These are phyloP conservation scores for Trissonchulus latispiculum DNA, from an alignment of 2,888 invertebrate genomes.

Conservation along the genomic window DNA sequence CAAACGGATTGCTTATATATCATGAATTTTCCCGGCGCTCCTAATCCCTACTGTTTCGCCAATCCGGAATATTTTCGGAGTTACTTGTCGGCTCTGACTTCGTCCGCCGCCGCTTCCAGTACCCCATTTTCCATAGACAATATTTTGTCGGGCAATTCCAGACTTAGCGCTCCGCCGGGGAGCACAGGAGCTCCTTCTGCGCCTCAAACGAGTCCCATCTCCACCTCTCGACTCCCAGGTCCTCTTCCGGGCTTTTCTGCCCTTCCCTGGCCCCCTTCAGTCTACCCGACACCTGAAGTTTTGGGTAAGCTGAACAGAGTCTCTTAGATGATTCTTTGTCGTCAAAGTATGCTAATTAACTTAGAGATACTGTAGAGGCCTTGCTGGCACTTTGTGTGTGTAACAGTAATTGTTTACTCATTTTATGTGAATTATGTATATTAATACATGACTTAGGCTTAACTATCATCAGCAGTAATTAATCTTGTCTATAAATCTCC, in stretches of 20 bases:
- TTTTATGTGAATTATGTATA: no score
- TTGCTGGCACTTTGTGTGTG: no score
- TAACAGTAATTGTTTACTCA: no score
- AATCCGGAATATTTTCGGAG: conserved; percentile 1
- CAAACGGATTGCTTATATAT: neutral
- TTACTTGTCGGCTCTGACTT: conserved; percentile 8
- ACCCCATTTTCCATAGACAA: conserved; percentile 24
- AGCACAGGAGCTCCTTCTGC: neutral
- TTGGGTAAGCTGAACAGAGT: neutral
- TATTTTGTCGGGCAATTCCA: conserved; percentile 16
- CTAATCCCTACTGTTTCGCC: conserved; percentile 19
- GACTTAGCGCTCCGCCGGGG: neutral
- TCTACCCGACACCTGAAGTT: conserved; percentile 9
- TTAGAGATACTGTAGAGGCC: no score
- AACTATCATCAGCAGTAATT: no score
- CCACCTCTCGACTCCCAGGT: neutral
- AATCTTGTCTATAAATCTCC: no score
- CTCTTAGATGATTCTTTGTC: no score
- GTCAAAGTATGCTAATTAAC: no score
- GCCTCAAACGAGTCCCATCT: no score
- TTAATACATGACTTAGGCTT: no score
- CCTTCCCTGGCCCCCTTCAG: neutral
- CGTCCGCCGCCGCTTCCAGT: neutral
- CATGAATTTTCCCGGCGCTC: neutral
- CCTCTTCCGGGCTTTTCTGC: neutral